phyloP scores from a whole-genome alignment of 2,888 invertebrate species.

The Caenorhabditis sp. region DNA sequence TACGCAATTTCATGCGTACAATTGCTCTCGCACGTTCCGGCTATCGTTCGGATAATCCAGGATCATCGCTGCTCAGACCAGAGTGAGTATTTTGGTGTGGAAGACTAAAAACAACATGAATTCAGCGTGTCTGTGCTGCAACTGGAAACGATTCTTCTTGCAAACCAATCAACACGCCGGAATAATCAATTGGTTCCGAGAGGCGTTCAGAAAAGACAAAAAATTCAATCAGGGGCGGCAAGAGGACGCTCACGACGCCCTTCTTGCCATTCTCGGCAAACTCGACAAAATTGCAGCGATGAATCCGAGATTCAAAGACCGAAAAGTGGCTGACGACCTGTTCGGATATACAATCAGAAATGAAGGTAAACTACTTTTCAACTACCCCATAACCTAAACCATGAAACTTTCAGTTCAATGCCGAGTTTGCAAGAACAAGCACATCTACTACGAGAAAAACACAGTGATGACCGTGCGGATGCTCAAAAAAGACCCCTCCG shows the following conservation, averaged over 20 bases:
- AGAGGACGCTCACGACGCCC: constrained; percentile 56
- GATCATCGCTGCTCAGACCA: constrained; percentile 50
- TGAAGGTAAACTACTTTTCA: constrained; percentile 10
- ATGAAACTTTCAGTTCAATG: constrained; percentile 26
- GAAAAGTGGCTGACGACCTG: constrained; percentile 47
- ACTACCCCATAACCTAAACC: neutral
- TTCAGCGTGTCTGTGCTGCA: constrained; percentile 40
- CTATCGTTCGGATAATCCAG: constrained; percentile 41
- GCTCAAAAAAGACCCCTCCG: constrained; percentile 43
- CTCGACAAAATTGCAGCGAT: constrained; percentile 25
- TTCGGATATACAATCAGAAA: constrained; percentile 55
- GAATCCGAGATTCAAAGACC: constrained; percentile 38
- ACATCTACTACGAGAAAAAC: constrained; percentile 56
- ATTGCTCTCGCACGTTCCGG: constrained; percentile 48
- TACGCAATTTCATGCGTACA: constrained; percentile 55
- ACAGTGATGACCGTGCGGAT: constrained; percentile 57
- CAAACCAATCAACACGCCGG: constrained; percentile 16
- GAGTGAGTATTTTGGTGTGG: neutral
- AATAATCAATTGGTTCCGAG: constrained; percentile 46
- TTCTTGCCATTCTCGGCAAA: constrained; percentile 47
- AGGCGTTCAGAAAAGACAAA: constrained; percentile 35
- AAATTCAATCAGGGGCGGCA: constrained; percentile 57
- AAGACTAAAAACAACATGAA: neutral
- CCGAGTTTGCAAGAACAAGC: constrained; percentile 43
- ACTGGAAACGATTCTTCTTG: constrained; percentile 48